phyloP scores from a whole-genome alignment of 2,797 vertebrate species.

The Tiaroga cobitis region DNA sequence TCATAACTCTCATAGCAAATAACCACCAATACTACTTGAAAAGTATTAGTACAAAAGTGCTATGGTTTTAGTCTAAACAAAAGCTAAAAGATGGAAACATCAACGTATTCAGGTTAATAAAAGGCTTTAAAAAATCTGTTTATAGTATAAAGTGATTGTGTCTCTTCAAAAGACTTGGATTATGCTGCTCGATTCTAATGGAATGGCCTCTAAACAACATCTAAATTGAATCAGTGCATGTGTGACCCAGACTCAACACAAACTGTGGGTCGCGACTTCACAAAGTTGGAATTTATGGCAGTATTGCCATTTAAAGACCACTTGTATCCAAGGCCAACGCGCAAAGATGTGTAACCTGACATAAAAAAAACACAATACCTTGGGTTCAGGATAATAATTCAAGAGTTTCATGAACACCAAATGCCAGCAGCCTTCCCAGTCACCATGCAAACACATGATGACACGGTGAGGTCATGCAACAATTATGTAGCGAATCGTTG shows the following conservation, averaged over 20 bases:
- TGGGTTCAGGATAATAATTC: conserved; percentile 27
- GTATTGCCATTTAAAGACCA: conserved; percentile 35
- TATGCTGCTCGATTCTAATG: not conserved
- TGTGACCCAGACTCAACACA: conserved; percentile 12
- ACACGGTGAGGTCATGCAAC: not conserved
- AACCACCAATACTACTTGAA: not conserved
- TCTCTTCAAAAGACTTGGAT: not conserved
- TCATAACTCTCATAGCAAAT: not conserved
- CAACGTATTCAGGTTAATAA: not conserved
- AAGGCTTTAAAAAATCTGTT: not conserved
- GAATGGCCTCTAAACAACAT: not conserved
- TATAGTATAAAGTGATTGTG: not conserved
- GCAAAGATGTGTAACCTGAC: conserved; percentile 5
- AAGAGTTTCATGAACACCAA: conserved; percentile 17
- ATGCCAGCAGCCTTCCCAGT: not conserved
- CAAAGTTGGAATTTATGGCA: conserved; percentile 30
- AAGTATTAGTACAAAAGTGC: not conserved
- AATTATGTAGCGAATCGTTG: not conserved
- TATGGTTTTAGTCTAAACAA: not conserved
- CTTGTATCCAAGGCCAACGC: conserved; percentile 45
- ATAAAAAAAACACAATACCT: not conserved
- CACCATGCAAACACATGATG: not conserved
- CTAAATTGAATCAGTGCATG: not conserved
- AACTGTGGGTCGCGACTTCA: not conserved
- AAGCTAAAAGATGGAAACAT: not conserved